Evolutionary conservation across 1,140 invertebrate species (phyloP).

Genomic region (Gyrodactylus bullatarudis): DNA sequence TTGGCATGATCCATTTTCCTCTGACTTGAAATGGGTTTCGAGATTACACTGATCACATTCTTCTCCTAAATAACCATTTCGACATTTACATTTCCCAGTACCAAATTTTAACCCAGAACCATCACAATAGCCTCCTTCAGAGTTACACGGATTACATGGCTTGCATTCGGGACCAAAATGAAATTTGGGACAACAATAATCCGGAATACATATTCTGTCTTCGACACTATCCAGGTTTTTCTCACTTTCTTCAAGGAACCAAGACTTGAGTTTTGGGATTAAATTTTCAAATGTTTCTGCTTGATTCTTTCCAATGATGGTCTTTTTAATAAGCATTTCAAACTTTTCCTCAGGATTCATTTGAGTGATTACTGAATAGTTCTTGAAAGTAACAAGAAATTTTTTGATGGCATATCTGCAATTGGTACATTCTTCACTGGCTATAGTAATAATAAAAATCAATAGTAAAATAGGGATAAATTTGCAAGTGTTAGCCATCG

Average conservation of each 20-base stretch:
- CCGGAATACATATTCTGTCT: not conserved
- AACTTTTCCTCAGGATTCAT: not conserved
- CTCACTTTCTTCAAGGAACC: not conserved
- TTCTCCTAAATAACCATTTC: not conserved
- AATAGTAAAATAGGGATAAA: not conserved
- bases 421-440: not conserved
- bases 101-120: not conserved
- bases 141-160: not conserved
- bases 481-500: not conserved
- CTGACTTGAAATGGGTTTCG: not conserved
- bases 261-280: not conserved
- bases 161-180: not conserved
- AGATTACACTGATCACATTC: not conserved
- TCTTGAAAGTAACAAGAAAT: not conserved
- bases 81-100: not conserved
- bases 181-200: not conserved
- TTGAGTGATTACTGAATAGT: not conserved
- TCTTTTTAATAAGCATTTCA: not conserved
- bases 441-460: not conserved
- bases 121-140: not conserved
- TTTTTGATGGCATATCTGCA: not conserved
- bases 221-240: not conserved
- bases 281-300: not conserved
- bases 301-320: not conserved
- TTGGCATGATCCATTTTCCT: not conserved